Conservation (phyloP, 2,113 vertebrate genomes). For the Paradoxurus hermaphroditus region DNA sequence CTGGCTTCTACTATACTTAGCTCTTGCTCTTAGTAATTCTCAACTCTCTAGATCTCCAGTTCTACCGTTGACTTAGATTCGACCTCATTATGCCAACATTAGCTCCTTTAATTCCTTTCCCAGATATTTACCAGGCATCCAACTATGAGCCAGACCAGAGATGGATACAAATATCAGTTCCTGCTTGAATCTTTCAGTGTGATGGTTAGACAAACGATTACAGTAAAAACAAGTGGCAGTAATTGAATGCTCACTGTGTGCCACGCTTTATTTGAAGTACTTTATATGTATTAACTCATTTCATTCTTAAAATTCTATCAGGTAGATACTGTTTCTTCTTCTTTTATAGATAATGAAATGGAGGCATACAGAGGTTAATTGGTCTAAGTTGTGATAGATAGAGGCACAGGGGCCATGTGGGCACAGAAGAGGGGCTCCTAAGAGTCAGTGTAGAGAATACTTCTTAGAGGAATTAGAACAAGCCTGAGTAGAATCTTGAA, state of each 20-base stretch:
- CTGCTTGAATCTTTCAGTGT: not conserved
- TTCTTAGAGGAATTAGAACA: slow-evolving; percentile 23
- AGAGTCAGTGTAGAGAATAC: not conserved
- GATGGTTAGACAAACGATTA: not conserved
- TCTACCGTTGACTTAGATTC: not conserved
- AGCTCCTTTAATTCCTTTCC: slow-evolving; percentile 9
- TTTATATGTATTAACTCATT: slow-evolving; percentile 4
- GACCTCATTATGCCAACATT: not conserved
- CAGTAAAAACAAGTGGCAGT: slow-evolving; percentile 21
- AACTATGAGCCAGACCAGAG: not conserved
- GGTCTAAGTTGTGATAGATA: slow-evolving; percentile 12
- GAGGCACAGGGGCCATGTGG: not conserved
- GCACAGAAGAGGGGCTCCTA: not conserved
- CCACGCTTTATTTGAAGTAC: not conserved
- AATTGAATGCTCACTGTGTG: not conserved
- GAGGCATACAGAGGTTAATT: not conserved
- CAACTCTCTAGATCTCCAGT: not conserved
- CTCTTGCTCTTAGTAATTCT: slow-evolving; percentile 4
- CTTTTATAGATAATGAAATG: slow-evolving; percentile 10
- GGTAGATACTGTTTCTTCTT: not conserved
- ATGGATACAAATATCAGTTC: not conserved
- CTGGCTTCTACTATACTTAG: not conserved
- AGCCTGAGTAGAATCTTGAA: slow-evolving; percentile 15
- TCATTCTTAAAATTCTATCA: not conserved
- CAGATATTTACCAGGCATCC: not conserved